phyloP scores from a whole-genome alignment of 2,113 vertebrate species.

The Morphnarchus princeps region DNA sequence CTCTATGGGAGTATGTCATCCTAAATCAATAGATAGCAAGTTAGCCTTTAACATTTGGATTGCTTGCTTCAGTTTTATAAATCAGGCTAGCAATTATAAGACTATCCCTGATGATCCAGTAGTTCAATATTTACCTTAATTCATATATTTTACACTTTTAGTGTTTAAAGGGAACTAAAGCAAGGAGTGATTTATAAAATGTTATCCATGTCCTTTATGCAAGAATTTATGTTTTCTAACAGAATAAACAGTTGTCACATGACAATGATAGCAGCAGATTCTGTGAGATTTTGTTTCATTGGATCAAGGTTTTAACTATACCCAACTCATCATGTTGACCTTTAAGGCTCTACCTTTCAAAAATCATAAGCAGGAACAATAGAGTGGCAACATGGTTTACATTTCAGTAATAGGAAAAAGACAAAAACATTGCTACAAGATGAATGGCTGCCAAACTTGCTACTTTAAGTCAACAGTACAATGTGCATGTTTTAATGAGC shows the following conservation, averaged over 20 bases:
- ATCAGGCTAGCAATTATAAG: conserved; percentile 21
- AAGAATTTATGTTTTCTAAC: neutral
- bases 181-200: neutral
- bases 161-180: neutral
- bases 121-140: neutral
- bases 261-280: neutral
- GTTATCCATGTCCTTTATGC: neutral
- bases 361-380: fast-evolving
- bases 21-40: conserved; percentile 38
- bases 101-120: neutral
- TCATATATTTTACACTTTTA: neutral
- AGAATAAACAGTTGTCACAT: neutral
- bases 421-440: neutral
- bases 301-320: neutral
- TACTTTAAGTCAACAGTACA: neutral
- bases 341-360: neutral
- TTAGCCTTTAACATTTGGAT: conserved; percentile 46
- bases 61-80: conserved; percentile 33
- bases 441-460: neutral
- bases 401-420: neutral
- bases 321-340: neutral
- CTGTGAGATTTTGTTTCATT: neutral
- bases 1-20: neutral
- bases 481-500: neutral
- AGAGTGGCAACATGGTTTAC: neutral